A percentile compares a stretch with the other conserved stretches of the same genome.
Conservation (phyloP, 2,797 vertebrate species). For the Pipistrellus pipistrellus region DNA sequence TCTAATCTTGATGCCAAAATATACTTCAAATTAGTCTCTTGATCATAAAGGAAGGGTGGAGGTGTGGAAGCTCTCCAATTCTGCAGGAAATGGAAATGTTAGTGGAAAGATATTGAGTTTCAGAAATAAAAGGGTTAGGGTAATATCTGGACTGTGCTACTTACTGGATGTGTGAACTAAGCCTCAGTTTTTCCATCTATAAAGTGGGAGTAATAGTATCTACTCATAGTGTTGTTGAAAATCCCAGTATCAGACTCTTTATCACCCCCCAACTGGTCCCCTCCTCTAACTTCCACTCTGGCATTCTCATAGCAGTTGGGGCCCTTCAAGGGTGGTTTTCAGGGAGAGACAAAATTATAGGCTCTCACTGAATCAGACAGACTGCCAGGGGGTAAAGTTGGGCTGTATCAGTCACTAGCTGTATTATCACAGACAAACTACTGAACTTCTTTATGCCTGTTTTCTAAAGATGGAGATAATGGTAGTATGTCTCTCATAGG, state of each 20-base stretch:
- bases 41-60: background rate
- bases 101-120: background rate
- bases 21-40: background rate
- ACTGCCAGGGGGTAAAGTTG: background rate
- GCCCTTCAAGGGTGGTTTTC: background rate
- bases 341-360: background rate
- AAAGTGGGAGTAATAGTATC: background rate
- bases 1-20: background rate
- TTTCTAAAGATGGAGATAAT: background rate
- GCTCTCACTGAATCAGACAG: background rate
- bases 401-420: background rate
- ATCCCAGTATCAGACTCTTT: background rate
- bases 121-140: background rate
- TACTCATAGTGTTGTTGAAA: background rate
- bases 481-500: background rate
- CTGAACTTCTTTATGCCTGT: background rate
- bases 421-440: background rate
- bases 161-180: background rate
- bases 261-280: background rate
- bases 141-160: background rate
- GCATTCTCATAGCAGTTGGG: background rate
- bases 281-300: background rate
- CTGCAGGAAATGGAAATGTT: background rate
- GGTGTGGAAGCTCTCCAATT: background rate
- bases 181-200: slow-evolving; percentile 4